Evolutionary conservation across 2,113 vertebrate species (phyloP).

Genomic region (Leptosomus discolor): DNA sequence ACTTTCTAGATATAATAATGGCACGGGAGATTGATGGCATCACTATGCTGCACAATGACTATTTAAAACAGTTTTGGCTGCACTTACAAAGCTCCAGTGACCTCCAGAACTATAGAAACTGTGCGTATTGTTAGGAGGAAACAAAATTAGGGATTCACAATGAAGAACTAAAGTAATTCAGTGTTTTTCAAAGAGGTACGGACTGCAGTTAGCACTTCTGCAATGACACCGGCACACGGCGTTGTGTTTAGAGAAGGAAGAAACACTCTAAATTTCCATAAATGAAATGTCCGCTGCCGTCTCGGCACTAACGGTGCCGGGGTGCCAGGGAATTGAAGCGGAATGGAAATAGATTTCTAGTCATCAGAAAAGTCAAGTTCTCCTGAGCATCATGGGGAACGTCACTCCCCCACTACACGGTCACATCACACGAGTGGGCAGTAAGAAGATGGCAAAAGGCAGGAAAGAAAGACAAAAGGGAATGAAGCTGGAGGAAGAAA

Average conservation of each 20-base stretch:
- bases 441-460: not conserved
- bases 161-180: slow-evolving; percentile 10
- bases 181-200: slow-evolving; percentile 3
- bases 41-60: not conserved
- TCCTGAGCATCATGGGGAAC: not conserved
- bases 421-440: not conserved
- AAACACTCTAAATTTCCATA: not conserved
- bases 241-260: not conserved
- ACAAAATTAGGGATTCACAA: slow-evolving; percentile 37
- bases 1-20: slow-evolving; percentile 50
- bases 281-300: not conserved
- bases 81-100: slow-evolving; percentile 49
- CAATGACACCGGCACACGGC: not conserved
- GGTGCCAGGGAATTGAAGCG: not conserved
- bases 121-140: not conserved
- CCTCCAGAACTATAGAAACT: slow-evolving; percentile 32
- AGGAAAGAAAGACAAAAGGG: not conserved
- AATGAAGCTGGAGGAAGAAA: not conserved
- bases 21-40: slow-evolving; percentile 13
- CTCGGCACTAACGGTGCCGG: not conserved
- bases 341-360: not conserved
- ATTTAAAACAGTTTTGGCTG: slow-evolving; percentile 49
- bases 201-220: not conserved
- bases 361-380: not conserved
- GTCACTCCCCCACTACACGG: not conserved